Evolutionary conservation across 2,113 vertebrate genomes (phyloP).

Genomic region (Pogona vitticeps): DNA sequence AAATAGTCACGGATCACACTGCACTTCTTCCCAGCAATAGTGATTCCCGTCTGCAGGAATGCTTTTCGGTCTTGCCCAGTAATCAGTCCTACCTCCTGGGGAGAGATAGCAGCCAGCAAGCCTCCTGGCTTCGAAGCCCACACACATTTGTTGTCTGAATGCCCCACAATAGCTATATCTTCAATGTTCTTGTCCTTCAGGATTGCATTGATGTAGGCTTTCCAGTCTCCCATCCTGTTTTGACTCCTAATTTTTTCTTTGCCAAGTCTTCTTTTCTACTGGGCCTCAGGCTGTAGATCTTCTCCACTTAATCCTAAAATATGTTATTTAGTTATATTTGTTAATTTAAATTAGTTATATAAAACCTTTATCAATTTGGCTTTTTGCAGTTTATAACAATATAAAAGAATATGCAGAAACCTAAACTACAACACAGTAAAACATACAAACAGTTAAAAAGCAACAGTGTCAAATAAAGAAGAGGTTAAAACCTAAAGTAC

Average conservation of each 20-base stretch:
- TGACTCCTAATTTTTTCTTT: background rate
- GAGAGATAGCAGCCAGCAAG: slow-evolving; percentile 58
- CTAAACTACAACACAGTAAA: background rate
- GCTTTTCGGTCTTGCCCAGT: slow-evolving; percentile 46
- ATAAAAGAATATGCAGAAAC: background rate
- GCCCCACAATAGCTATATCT: slow-evolving; percentile 60
- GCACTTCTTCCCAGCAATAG: slow-evolving; percentile 60
- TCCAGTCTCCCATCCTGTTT: slow-evolving; percentile 64
- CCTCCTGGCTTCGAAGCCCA: slow-evolving; percentile 67
- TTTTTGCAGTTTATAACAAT: background rate
- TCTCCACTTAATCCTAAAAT: background rate
- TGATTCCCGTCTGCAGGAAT: slow-evolving; percentile 60
- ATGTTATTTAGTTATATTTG: background rate
- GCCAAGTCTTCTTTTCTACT: accelerated
- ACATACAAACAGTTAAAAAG: background rate
- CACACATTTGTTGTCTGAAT: slow-evolving; percentile 51
- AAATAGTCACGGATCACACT: slow-evolving; percentile 66
- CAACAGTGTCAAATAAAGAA: background rate
- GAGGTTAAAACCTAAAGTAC: background rate
- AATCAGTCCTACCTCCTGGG: slow-evolving; percentile 69
- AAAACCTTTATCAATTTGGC: background rate
- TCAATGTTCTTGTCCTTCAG: slow-evolving; percentile 68
- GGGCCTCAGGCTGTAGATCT: background rate
- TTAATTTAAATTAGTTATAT: background rate
- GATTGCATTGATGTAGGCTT: slow-evolving; percentile 58